A percentile compares a stretch with the other conserved stretches of the same genome.
These are phyloP conservation scores for Plemyria rubiginata DNA, from an alignment of 2,888 invertebrate species.

Conservation along the genomic window DNA sequence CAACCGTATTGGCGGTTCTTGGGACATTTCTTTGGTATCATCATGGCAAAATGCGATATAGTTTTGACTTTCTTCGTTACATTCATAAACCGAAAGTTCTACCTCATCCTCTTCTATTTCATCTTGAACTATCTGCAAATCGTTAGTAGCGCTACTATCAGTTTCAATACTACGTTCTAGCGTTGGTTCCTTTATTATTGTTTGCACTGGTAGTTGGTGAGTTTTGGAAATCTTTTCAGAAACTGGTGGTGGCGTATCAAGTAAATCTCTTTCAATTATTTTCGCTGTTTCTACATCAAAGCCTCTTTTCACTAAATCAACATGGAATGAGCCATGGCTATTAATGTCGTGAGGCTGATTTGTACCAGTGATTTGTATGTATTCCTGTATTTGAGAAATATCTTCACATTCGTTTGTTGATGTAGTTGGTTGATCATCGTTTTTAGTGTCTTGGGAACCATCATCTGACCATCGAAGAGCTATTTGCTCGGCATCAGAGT, in stretches of 20 bases:
- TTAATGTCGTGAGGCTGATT: constrained; percentile 30
- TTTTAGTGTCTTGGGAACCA: constrained; percentile 66
- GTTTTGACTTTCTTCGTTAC: constrained; percentile 65
- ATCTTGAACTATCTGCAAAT: constrained; percentile 54
- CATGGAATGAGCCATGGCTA: constrained; percentile 58
- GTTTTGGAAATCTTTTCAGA: constrained; percentile 34
- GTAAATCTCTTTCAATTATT: constrained; percentile 75
- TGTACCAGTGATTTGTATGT: constrained; percentile 58
- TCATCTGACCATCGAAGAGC: constrained; percentile 75
- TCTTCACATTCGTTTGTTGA: constrained; percentile 63
- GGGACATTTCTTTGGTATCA: constrained; percentile 49
- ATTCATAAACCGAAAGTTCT: constrained; percentile 66
- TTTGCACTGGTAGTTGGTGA: constrained; percentile 31
- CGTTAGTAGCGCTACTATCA: constrained; percentile 45
- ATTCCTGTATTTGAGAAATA: constrained; percentile 72
- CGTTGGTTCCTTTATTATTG: constrained; percentile 39
- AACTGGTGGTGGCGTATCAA: constrained; percentile 57
- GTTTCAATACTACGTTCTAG: constrained; percentile 46
- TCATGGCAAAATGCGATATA: constrained; percentile 58
- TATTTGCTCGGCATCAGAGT: constrained; percentile 69
- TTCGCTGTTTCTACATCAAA: constrained; percentile 77
- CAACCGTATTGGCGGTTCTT: constrained; percentile 52
- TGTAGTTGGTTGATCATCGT: constrained; percentile 42
- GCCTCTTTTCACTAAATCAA: constrained; percentile 72
- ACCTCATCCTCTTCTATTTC: constrained; percentile 61